phyloP scores from a whole-genome alignment of 2,113 vertebrate genomes.

The Neodon shergylaensis region DNA sequence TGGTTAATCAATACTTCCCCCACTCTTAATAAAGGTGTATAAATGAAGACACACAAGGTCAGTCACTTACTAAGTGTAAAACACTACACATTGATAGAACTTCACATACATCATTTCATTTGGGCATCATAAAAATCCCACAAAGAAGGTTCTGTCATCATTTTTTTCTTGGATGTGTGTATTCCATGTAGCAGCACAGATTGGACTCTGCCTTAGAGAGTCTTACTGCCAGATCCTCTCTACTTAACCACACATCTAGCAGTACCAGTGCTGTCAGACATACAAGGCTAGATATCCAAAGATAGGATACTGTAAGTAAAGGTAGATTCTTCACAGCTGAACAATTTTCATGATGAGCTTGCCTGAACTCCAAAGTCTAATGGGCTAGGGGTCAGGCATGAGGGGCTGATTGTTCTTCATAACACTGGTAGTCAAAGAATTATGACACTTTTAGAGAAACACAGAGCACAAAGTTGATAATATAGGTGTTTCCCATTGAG shows the following conservation, averaged over 20 bases:
- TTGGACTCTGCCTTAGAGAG: not conserved
- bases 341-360: not conserved
- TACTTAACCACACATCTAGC: not conserved
- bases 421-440: not conserved
- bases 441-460: not conserved
- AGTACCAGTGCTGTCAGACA: not conserved
- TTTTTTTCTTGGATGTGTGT: not conserved
- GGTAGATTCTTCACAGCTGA: not conserved
- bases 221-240: not conserved
- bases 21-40: not conserved
- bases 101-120: not conserved
- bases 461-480: not conserved
- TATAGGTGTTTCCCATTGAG: not conserved
- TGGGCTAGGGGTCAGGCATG: not conserved
- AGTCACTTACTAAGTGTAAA: not conserved
- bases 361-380: not conserved
- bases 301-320: not conserved
- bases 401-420: not conserved
- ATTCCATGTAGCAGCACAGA: not conserved
- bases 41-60: not conserved
- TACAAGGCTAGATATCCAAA: not conserved
- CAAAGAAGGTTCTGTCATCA: not conserved
- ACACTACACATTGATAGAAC: not conserved
- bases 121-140: not conserved
- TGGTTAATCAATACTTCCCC: not conserved